Evolutionary conservation across 2,797 vertebrate species (phyloP), one percentile per base, ranked within the genome.

Genomic region (Spinus pinus): DNA sequence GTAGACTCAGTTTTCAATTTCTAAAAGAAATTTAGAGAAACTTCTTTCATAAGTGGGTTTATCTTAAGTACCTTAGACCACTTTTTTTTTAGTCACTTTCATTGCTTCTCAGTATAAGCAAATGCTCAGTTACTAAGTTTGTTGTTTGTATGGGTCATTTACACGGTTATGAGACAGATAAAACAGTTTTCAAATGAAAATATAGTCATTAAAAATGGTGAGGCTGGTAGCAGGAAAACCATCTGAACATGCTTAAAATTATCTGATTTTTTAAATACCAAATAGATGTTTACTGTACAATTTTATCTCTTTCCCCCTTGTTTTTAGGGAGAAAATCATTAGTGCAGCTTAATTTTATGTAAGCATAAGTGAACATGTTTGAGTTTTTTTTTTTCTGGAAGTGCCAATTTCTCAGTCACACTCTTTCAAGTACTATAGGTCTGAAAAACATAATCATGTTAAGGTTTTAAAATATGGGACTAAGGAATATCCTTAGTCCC

Each of bases 231-330:
- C 6, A 28, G 2, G 2, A 58, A 82, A 81, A 12, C 24, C 8
- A 21, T 37, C 30, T 65, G 35, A 86, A 64, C 27, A 28, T 73
- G 30, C 17, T 41, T 64, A 10, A 51, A 77, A 28, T 33, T 0
- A 6, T 17, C 1, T 27, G 13, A 1, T 39, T 14, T 62, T 61
- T 77, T 78, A 5, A 2, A 6, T 62, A 28, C 2, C 18, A 4
- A 57, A 6, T 39, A 46, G 53, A 30, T 5, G 2, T 20, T 77
- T 70, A 28, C 6, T 47, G 7, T 72, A 18, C 14, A 6, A 16
- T 72, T 84, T 39, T 0, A 5, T 54, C 8, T 65, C 12, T 61
- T 81, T 56, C 2, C 5, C 2, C 6, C 3, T 71, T 14, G 37
- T 25, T 70, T 62, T 82, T 46, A 20, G 25, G 8, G 4, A 18